Conservation (phyloP, 2,113 vertebrate species). For the Cnemophilus loriae region DNA sequence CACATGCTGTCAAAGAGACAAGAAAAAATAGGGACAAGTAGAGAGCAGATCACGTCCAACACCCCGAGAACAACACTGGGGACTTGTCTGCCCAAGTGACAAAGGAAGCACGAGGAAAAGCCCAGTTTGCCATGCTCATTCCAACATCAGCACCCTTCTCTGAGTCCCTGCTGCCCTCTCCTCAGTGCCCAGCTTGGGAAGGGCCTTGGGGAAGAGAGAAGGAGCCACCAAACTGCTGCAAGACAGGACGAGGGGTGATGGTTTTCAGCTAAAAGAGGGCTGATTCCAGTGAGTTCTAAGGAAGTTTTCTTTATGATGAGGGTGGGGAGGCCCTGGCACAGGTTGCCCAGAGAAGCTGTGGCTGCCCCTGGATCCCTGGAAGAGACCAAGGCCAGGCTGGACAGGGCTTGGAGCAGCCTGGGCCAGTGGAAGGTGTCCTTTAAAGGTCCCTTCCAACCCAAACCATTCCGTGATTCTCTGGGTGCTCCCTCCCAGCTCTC, state of each 20-base stretch:
- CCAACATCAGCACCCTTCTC: not conserved
- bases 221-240: not conserved
- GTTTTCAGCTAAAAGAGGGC: not conserved
- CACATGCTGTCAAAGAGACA: not conserved
- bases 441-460: not conserved
- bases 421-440: not conserved
- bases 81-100: not conserved
- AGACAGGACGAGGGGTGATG: not conserved
- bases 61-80: not conserved
- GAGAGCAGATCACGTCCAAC: not conserved
- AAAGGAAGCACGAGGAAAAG: not conserved
- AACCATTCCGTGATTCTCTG: not conserved
- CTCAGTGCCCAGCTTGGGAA: not conserved
- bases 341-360: not conserved
- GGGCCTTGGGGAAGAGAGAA: not conserved
- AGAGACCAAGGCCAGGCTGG: not conserved
- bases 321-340: rapidly evolving
- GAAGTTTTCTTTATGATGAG: not conserved
- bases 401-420: rapidly evolving
- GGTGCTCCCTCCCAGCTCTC: not conserved
- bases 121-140: rapidly evolving
- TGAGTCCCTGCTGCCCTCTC: not conserved
- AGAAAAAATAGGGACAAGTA: not conserved
- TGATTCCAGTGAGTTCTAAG: not conserved
- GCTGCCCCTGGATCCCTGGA: not conserved